Conservation (phyloP, 2,888 invertebrate genomes). For the Labia minor region DNA sequence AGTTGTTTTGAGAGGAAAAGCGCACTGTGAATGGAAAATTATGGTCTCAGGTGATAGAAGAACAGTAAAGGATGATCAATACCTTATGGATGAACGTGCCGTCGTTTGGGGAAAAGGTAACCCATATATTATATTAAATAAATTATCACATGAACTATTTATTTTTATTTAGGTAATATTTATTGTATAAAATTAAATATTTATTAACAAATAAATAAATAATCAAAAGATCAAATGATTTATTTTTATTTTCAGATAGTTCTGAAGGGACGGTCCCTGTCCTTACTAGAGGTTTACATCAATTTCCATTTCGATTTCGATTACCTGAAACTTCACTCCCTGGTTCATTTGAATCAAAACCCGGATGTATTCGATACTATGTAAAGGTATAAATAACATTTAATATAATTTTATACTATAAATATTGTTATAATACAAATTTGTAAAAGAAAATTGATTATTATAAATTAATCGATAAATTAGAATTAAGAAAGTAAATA, state of each 20-base stretch:
- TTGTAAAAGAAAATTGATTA: neutral
- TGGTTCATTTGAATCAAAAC: slow-evolving; percentile 65
- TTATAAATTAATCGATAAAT: too few relatives aligned
- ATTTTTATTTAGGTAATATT: too few relatives aligned
- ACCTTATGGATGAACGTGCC: slow-evolving; percentile 60
- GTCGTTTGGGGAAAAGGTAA: slow-evolving; percentile 65
- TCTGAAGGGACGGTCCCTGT: slow-evolving; percentile 53
- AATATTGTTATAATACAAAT: neutral
- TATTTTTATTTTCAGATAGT: slow-evolving; percentile 36
- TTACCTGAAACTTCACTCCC: slow-evolving; percentile 62
- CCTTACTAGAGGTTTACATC: slow-evolving; percentile 57
- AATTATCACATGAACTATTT: neutral
- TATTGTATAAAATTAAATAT: too few relatives aligned
- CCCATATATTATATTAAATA: neutral
- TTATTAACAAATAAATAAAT: slow-evolving; percentile 4
- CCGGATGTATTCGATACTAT: slow-evolving; percentile 61
- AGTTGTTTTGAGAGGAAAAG: slow-evolving; percentile 60
- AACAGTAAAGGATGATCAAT: slow-evolving; percentile 64
- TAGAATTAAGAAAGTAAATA: too few relatives aligned
- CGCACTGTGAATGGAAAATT: slow-evolving; percentile 67
- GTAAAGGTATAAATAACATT: slow-evolving; percentile 45
- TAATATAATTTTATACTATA: too few relatives aligned
- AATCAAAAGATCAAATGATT: neutral
- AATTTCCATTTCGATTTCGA: slow-evolving; percentile 55
- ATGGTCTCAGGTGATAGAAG: slow-evolving; percentile 59